Evolutionary conservation across 2,888 invertebrate species (phyloP).

Genomic region (Taphrorychus bicolor): DNA sequence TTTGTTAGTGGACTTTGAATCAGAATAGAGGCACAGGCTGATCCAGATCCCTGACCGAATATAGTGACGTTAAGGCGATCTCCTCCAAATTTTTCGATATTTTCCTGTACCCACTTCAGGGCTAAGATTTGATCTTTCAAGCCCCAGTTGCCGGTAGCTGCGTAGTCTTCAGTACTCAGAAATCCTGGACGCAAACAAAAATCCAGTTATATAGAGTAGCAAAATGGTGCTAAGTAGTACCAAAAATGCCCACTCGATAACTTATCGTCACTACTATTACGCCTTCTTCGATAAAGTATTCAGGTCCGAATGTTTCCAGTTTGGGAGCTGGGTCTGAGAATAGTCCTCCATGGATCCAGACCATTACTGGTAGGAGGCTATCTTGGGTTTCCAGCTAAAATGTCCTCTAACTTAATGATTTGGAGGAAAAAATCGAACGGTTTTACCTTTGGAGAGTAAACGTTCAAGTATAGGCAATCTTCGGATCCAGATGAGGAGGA

Average conservation of each 20-base stretch:
- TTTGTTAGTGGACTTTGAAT: conserved; percentile 46
- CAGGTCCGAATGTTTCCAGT: conserved; percentile 47
- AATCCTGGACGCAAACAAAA: conserved; percentile 41
- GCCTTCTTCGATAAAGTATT: conserved; percentile 50
- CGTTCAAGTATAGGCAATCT: conserved; percentile 51
- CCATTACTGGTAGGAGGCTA: conserved; percentile 49
- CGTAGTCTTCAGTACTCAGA: conserved; percentile 47
- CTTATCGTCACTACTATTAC: conserved; percentile 51
- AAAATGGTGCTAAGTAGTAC: conserved; percentile 34
- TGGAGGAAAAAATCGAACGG: background rate
- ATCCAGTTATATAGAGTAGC: background rate
- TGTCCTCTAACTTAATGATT: background rate
- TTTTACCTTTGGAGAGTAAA: conserved; percentile 48
- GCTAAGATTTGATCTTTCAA: conserved; percentile 49
- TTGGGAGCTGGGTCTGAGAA: conserved; percentile 47
- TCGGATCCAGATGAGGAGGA: conserved; percentile 41
- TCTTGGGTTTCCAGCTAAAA: background rate
- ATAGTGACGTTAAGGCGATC: conserved; percentile 46
- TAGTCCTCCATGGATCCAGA: conserved; percentile 51
- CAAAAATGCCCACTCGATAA: conserved; percentile 53
- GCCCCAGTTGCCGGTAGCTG: conserved; percentile 49
- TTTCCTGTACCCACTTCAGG: conserved; percentile 48
- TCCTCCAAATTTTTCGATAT: conserved; percentile 48
- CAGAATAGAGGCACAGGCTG: conserved; percentile 47
- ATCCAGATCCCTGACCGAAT: conserved; percentile 50